Evolutionary conservation across 2,888 invertebrate species (phyloP).

Genomic region (Abrostola triplasia): DNA sequence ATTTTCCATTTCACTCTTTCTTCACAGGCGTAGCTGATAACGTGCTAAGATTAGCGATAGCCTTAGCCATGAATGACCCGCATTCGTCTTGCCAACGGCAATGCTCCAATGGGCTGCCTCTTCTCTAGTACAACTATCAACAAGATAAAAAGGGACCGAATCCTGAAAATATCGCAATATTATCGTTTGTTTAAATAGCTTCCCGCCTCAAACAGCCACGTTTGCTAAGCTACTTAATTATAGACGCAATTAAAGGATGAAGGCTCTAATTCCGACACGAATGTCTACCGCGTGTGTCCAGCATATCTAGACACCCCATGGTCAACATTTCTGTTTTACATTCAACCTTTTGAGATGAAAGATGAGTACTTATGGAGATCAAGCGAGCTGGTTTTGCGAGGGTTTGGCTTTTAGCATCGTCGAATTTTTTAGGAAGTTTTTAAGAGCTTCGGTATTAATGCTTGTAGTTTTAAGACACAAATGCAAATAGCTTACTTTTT

Average conservation of each 20-base stretch:
- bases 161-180: no score
- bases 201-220: slow-evolving; percentile 48
- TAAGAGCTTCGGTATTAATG: neutral
- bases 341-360: neutral
- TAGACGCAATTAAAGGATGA: slow-evolving; percentile 72
- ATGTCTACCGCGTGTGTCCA: slow-evolving; percentile 56
- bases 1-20: no score
- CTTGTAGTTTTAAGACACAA: slow-evolving; percentile 2
- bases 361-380: neutral
- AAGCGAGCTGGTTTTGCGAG: slow-evolving; percentile 13
- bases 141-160: no score
- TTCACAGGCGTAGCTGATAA: no score
- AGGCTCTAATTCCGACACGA: slow-evolving; percentile 61
- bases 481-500: slow-evolving; percentile 8
- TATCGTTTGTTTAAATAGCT: slow-evolving; percentile 22
- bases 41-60: no score
- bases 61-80: no score
- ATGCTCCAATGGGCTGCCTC: no score
- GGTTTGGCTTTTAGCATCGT: slow-evolving; percentile 24
- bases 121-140: no score
- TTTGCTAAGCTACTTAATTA: slow-evolving; percentile 74
- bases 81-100: no score
- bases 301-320: slow-evolving; percentile 17
- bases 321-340: slow-evolving; percentile 3
- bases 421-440: slow-evolving; percentile 28